Evolutionary conservation across 2,888 invertebrate species (phyloP).

Genomic region (Stenolophus ochropezus): DNA sequence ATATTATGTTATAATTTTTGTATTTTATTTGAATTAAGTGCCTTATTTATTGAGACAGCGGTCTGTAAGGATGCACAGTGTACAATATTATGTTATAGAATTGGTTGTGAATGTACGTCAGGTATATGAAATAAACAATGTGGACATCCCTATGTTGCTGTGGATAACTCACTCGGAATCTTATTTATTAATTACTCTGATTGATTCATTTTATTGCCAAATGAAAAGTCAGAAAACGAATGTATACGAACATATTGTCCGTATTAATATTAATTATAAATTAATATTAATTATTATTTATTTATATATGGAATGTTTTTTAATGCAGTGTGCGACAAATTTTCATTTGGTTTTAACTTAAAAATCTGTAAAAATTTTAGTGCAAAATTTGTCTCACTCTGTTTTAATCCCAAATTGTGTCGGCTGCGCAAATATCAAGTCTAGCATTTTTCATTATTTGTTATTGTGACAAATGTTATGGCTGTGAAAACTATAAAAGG

Average conservation of each 20-base stretch:
- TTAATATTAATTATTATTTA: constrained; percentile 58
- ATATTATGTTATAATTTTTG: constrained; percentile 53
- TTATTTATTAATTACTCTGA: constrained; percentile 52
- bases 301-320: constrained; percentile 53
- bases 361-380: constrained; percentile 12
- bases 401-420: constrained; percentile 49
- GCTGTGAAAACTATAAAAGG: constrained; percentile 58
- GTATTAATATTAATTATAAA: constrained; percentile 41
- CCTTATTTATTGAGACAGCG: constrained; percentile 57
- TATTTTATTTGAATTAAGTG: constrained; percentile 57
- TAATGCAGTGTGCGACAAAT: constrained; percentile 24
- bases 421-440: constrained; percentile 50
- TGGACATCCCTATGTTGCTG: constrained; percentile 59
- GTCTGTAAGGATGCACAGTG: constrained; percentile 57
- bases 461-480: constrained; percentile 58
- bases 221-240: constrained; percentile 30
- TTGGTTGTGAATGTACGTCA: constrained; percentile 61
- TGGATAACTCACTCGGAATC: constrained; percentile 47
- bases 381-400: constrained; percentile 28
- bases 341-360: constrained; percentile 18
- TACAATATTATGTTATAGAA: constrained; percentile 57
- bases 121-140: constrained; percentile 53
- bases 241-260: constrained; percentile 47
- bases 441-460: constrained; percentile 59
- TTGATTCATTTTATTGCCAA: constrained; percentile 25